Conservation (phyloP, 1,140 invertebrate species). For the Drosophila asahinai region DNA sequence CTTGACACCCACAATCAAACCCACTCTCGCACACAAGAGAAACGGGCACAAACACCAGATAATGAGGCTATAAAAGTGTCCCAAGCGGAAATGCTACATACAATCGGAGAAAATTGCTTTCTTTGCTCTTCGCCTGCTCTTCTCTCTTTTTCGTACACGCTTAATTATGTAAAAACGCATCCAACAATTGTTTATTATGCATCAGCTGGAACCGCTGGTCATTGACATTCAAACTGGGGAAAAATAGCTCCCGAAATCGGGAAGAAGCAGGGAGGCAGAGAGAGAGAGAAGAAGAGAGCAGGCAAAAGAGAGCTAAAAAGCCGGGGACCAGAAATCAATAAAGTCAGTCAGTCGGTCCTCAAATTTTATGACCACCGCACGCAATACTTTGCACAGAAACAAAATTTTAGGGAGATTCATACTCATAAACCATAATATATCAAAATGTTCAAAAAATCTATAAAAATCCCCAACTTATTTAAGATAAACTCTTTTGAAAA, state of each 20-base stretch:
- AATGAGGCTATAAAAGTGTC: conserved; percentile 61
- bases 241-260: conserved; percentile 37
- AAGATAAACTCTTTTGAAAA: background rate
- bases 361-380: conserved; percentile 68
- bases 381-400: conserved; percentile 50
- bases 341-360: conserved; percentile 40
- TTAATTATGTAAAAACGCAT: conserved; percentile 53
- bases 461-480: background rate
- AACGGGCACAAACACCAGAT: conserved; percentile 50
- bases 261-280: conserved; percentile 32
- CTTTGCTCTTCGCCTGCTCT: conserved; percentile 12
- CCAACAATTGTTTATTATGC: conserved; percentile 68
- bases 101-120: conserved; percentile 49
- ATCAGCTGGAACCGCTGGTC: conserved; percentile 72
- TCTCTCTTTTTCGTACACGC: conserved; percentile 12
- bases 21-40: conserved; percentile 10
- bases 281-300: conserved; percentile 4
- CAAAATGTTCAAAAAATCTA: background rate
- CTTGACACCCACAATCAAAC: conserved; percentile 21
- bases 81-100: conserved; percentile 67
- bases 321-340: conserved; percentile 69
- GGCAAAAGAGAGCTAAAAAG: conserved; percentile 17
- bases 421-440: background rate
- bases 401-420: background rate
- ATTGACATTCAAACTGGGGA: conserved; percentile 71